These are phyloP conservation scores for Spizaetus ornatus DNA, from an alignment of 2,113 vertebrate species.

Conservation along the genomic window DNA sequence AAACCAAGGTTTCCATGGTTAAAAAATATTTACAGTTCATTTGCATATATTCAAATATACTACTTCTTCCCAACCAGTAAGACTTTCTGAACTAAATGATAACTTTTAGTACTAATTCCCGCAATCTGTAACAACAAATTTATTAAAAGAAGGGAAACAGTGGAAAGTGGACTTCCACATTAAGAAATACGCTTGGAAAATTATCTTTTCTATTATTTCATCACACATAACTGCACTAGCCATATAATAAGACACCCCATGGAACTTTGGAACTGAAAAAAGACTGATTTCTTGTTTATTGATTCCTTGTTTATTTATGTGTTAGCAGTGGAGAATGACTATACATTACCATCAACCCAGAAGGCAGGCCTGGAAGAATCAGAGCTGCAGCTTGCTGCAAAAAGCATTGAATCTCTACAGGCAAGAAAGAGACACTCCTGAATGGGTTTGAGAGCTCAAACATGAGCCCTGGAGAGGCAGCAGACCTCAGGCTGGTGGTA, in stretches of 20 bases:
- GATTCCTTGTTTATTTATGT: neutral
- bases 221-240: neutral
- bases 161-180: neutral
- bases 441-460: neutral
- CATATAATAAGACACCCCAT: neutral
- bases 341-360: neutral
- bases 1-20: neutral
- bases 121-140: neutral
- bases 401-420: neutral
- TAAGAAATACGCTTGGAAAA: neutral
- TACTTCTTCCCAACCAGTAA: neutral
- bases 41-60: conserved; percentile 2
- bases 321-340: neutral
- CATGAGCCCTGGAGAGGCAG: neutral
- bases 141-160: neutral
- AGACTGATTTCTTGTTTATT: neutral
- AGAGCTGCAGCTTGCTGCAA: neutral
- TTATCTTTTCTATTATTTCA: neutral
- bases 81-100: neutral
- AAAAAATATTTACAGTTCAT: neutral
- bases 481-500: neutral
- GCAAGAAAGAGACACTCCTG: neutral
- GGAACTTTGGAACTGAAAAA: neutral
- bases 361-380: neutral
- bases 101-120: neutral